Percentiles rank a stretch among this genome's conserved stretches.
Evolutionary conservation across 2,888 invertebrate species (phyloP).

Genomic region (Megaustenia siamemsis): DNA sequence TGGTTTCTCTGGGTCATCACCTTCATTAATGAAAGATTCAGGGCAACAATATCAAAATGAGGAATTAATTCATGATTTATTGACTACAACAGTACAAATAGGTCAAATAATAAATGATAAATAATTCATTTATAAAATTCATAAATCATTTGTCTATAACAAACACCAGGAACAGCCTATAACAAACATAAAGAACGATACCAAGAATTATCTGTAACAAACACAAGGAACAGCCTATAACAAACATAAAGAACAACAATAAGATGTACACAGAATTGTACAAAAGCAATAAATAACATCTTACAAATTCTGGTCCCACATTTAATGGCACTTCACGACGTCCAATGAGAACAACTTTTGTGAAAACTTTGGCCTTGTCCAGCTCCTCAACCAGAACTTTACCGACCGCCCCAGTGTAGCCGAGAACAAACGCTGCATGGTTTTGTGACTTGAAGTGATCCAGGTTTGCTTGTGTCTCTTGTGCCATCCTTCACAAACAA

Average conservation of each 20-base stretch:
- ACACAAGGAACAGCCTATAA: too few relatives aligned
- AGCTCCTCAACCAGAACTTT: slow-evolving; percentile 80
- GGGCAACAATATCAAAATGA: too few relatives aligned
- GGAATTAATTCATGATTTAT: neutral
- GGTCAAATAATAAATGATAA: neutral
- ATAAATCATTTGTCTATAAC: too few relatives aligned
- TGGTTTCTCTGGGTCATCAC: too few relatives aligned
- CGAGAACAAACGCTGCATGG: slow-evolving; percentile 81
- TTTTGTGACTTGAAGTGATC: slow-evolving; percentile 66
- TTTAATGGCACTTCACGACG: slow-evolving; percentile 77
- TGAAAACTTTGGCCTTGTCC: slow-evolving; percentile 76
- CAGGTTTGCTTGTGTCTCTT: slow-evolving; percentile 60
- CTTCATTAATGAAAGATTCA: too few relatives aligned
- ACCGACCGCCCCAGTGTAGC: slow-evolving; percentile 82
- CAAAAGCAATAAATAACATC: neutral
- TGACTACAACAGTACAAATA: neutral
- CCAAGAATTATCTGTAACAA: too few relatives aligned
- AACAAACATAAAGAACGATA: too few relatives aligned
- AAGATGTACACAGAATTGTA: too few relatives aligned
- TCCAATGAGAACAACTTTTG: slow-evolving; percentile 80
- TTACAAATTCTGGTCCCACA: slow-evolving; percentile 71
- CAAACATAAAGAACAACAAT: too few relatives aligned
- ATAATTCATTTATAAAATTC: too few relatives aligned
- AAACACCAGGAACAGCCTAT: too few relatives aligned
- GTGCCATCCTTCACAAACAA: slow-evolving; percentile 66